phyloP scores from a whole-genome alignment of 2,888 invertebrate genomes.

The Aradus depressus region DNA sequence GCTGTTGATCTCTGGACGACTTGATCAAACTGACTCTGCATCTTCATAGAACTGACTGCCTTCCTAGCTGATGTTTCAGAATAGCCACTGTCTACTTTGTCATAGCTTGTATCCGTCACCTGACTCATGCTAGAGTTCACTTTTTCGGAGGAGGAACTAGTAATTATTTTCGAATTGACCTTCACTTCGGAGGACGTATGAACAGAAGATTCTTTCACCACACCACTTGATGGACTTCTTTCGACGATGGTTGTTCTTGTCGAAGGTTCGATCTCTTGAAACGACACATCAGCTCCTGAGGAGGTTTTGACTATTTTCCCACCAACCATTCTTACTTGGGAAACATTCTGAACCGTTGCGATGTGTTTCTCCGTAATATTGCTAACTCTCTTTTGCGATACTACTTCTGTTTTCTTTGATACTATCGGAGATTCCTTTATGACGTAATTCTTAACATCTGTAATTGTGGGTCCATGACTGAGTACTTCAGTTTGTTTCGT shows the following conservation, averaged over 20 bases:
- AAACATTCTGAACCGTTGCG: not conserved
- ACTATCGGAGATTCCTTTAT: too few species aligned
- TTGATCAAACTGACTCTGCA: not conserved
- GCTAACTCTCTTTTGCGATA: not conserved
- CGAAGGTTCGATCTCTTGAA: not conserved
- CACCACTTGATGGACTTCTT: not conserved
- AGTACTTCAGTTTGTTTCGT: too few species aligned
- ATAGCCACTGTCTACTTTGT: not conserved
- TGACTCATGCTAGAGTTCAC: too few species aligned
- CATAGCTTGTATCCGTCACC: constrained; percentile 1
- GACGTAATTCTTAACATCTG: too few species aligned
- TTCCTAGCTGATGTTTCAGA: not conserved
- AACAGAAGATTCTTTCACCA: not conserved
- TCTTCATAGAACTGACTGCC: constrained; percentile 3
- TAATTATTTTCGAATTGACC: not conserved
- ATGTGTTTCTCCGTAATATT: not conserved
- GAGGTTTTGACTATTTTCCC: constrained; percentile 27
- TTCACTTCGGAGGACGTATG: not conserved
- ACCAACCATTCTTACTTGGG: constrained; percentile 24
- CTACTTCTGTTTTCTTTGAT: not conserved
- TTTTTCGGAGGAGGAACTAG: constrained; percentile 4
- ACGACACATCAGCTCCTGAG: constrained; percentile 1
- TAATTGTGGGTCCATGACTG: too few species aligned
- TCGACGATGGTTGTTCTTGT: not conserved
- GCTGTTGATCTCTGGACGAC: constrained; percentile 4